phyloP scores from a whole-genome alignment of 2,113 vertebrate species.

The Platycercus adscitus region DNA sequence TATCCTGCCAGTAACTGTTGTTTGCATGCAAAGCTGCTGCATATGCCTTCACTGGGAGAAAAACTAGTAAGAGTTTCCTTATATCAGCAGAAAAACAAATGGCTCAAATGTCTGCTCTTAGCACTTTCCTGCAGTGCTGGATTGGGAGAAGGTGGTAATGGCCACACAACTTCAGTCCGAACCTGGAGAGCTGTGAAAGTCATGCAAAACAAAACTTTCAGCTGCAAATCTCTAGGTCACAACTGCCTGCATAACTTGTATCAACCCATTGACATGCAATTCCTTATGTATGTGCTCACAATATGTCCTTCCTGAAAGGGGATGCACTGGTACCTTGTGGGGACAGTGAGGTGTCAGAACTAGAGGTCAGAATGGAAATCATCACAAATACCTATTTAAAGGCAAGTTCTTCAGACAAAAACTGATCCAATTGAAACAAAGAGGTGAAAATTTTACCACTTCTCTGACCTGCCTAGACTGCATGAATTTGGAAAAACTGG shows the following conservation, averaged over 20 bases:
- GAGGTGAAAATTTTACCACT: neutral
- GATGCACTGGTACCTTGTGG: no score
- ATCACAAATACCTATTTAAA: neutral
- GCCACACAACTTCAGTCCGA: neutral
- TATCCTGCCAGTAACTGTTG: conserved; percentile 53
- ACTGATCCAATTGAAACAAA: neutral
- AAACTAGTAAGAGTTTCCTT: conserved; percentile 54
- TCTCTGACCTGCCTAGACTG: neutral
- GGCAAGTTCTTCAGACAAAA: neutral
- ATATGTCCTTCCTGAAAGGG: neutral
- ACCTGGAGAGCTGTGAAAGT: neutral
- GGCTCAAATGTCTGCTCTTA: neutral
- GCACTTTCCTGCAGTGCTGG: neutral
- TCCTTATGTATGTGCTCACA: neutral
- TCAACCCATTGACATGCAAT: neutral
- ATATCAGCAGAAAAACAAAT: conserved; percentile 39
- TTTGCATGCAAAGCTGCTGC: conserved; percentile 57
- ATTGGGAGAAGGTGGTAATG: neutral
- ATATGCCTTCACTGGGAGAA: conserved; percentile 18
- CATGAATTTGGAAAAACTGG: neutral
- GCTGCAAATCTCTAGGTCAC: neutral
- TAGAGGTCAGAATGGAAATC: neutral
- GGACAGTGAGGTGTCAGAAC: neutral
- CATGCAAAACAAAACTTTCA: neutral
- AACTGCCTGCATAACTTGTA: neutral